Conservation (phyloP, 2,888 invertebrate genomes). For the Diaperis boleti region DNA sequence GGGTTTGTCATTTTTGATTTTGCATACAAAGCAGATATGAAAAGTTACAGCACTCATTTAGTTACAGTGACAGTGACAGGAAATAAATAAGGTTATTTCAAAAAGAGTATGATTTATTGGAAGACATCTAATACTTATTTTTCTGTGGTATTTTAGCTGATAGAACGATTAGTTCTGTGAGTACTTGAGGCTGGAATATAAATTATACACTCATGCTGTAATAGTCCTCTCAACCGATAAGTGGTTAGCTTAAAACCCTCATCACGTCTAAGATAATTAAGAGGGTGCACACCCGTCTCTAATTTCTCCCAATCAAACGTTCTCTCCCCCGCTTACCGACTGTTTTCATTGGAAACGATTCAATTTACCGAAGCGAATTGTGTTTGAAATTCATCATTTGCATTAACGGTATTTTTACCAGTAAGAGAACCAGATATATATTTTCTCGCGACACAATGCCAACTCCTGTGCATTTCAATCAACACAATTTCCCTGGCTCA, state of each 20-base stretch:
- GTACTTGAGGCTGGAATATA: too few species aligned
- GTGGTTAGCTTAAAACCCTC: slow-evolving; percentile 20
- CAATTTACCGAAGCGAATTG: slow-evolving; percentile 45
- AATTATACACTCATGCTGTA: too few species aligned
- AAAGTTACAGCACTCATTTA: too few species aligned
- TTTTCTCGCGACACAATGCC: slow-evolving; percentile 39
- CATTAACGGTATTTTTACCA: slow-evolving; percentile 44
- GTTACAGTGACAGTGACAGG: too few species aligned
- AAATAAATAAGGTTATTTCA: too few species aligned
- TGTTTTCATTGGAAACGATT: slow-evolving; percentile 44
- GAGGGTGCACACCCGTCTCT: slow-evolving; percentile 38
- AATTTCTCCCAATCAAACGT: slow-evolving; percentile 38
- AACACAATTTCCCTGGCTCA: slow-evolving; percentile 61
- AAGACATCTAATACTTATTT: too few species aligned
- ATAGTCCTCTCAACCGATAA: too few species aligned
- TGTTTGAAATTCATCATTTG: slow-evolving; percentile 43
- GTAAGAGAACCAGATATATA: slow-evolving; percentile 34
- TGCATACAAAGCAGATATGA: too few species aligned
- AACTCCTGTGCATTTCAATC: slow-evolving; percentile 61
- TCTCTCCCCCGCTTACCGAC: slow-evolving; percentile 30
- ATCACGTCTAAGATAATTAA: slow-evolving; percentile 30
- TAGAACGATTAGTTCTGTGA: too few species aligned
- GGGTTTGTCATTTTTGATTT: too few species aligned
- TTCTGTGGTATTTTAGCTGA: too few species aligned
- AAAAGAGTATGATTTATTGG: too few species aligned